phyloP scores from a whole-genome alignment of 2,113 vertebrate genomes.

The Mustelus asterias region DNA sequence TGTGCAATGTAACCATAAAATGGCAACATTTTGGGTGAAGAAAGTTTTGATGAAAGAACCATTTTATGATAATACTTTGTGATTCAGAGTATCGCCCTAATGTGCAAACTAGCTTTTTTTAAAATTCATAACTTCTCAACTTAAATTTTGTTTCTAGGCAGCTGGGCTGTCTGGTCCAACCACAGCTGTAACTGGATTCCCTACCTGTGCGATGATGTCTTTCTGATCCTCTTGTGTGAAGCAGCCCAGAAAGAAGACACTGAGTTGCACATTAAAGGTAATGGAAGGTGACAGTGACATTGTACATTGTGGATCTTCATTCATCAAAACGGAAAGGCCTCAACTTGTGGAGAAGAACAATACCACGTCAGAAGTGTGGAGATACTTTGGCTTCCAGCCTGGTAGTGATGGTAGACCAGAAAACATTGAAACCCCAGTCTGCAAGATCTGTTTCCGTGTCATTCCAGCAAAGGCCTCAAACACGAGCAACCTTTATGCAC shows the following conservation, averaged over 20 bases:
- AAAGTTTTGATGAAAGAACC: neutral
- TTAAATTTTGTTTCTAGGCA: slow-evolving; percentile 29
- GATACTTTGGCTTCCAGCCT: slow-evolving; percentile 34
- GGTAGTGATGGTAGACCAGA: slow-evolving; percentile 20
- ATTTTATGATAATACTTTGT: neutral
- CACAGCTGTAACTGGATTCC: neutral
- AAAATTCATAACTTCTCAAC: neutral
- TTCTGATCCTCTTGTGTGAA: neutral
- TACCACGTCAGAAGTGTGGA: slow-evolving; percentile 31
- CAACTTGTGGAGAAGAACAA: slow-evolving; percentile 34
- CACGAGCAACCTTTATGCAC: slow-evolving; percentile 30
- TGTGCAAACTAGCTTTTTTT: neutral
- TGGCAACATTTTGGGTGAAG: neutral
- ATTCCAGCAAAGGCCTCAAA: slow-evolving; percentile 33
- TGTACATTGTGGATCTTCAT: slow-evolving; percentile 14
- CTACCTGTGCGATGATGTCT: neutral
- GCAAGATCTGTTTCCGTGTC: slow-evolving; percentile 34
- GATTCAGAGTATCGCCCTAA: neutral
- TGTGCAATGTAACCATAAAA: neutral
- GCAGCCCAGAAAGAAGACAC: neutral
- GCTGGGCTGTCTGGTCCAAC: neutral
- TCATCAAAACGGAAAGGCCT: slow-evolving; percentile 23
- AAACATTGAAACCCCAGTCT: slow-evolving; percentile 27
- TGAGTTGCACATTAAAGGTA: neutral
- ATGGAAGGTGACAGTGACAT: slow-evolving; percentile 35